Evolutionary conservation across 30 jellyfish, hydroid and myxozoan species (phyloP), one percentile per base, ranked within the genome.

Genomic region (Aurelia aurita): DNA sequence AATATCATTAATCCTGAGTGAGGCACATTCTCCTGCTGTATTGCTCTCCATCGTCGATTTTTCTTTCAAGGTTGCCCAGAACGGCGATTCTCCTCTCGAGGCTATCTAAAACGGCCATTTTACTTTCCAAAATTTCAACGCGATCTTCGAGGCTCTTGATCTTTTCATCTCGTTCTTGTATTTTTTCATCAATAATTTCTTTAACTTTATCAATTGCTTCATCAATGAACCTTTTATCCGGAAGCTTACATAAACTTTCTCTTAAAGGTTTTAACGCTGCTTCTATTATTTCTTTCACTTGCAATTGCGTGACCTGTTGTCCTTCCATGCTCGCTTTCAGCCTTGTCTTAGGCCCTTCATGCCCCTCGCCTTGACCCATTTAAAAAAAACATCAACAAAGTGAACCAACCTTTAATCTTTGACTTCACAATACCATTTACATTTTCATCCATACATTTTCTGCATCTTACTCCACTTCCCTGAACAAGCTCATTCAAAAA

Each of bases 101-200:
- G 72, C 25, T 72, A 53, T 76, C 74, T 58, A 76, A 10, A 4
- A 76, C 77, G 3, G 77, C 75, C 58, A 60, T 59, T 46, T 23
- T 22, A 19, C 86, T 55, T 6, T 53, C 86, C 39, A 74, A 12
- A 16, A 43, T 78, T 60, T 59, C 80, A 64, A 78, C 68, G 9
- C 80, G 47, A 29, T 78, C 80, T 60, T 78, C 89, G 23, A 78
- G 80, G 61, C 80, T 78, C 39, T 61, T 78, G 69, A 78, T 78
- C 68, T 64, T 78, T 23, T 78, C 74, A 60, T 78, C 89, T 59
- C 70, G 89, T 11, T 64, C 70, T 64, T 78, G 39, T 64, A 61
- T 59, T 28, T 78, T 61, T 60, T 43, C 80, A 21, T 78, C 89
- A 60, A 78, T 58, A 54, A 74, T 74, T 29, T 74, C 73, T 47